Evolutionary conservation across 2,888 invertebrate genomes (phyloP).

Genomic region (Diachrysia chrysitis): DNA sequence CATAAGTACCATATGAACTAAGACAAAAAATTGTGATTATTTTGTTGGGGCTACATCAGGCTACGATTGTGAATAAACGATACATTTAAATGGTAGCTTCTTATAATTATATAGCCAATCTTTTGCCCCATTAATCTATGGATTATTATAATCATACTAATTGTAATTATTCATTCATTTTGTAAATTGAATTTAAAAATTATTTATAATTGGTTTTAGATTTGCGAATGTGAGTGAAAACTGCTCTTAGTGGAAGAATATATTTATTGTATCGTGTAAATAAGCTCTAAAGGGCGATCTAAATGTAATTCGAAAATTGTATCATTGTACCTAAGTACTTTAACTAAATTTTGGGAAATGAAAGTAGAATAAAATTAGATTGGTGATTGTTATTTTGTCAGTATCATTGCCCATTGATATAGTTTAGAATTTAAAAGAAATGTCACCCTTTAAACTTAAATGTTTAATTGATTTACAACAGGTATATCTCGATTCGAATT

Average conservation of each 20-base stretch:
- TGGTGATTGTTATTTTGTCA: too few species aligned
- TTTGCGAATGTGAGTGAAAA: slow-evolving; percentile 6
- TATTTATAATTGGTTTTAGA: slow-evolving; percentile 30
- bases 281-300: slow-evolving; percentile 19
- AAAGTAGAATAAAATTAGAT: neutral
- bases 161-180: slow-evolving; percentile 30
- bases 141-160: too few species aligned
- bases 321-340: neutral
- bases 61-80: slow-evolving; percentile 21
- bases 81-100: slow-evolving; percentile 3
- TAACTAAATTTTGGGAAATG: neutral
- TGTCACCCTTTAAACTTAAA: too few species aligned
- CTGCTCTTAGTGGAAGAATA: slow-evolving; percentile 9
- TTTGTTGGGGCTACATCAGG: slow-evolving; percentile 12
- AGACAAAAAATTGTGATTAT: slow-evolving; percentile 38
- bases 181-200: slow-evolving; percentile 32
- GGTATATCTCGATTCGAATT: too few species aligned
- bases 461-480: too few species aligned
- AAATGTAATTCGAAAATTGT: slow-evolving; percentile 16
- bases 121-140: slow-evolving; percentile 8
- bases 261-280: slow-evolving; percentile 29
- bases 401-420: too few species aligned
- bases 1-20: slow-evolving; percentile 38
- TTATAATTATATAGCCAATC: neutral
- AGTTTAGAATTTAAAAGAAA: too few species aligned